phyloP scores from a whole-genome alignment of 2,113 vertebrate species.

The Hippoglossus stenolepis region DNA sequence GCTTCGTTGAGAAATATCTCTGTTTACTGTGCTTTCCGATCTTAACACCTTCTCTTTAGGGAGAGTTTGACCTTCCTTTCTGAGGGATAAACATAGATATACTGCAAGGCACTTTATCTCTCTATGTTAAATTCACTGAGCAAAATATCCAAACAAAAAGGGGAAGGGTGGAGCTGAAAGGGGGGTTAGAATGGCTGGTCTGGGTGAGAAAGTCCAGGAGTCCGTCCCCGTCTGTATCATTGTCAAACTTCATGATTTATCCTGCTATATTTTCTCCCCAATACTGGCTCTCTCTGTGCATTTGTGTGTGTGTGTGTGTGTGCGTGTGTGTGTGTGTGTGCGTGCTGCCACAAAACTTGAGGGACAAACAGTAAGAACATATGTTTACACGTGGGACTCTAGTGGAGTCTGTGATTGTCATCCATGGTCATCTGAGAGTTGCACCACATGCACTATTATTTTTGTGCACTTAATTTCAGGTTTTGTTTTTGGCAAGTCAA shows the following conservation, averaged over 20 bases:
- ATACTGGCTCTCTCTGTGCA: neutral
- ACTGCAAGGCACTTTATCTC: neutral
- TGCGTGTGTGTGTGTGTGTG: neutral
- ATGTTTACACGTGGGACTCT: neutral
- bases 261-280: neutral
- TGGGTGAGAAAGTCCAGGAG: neutral
- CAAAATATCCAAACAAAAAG: neutral
- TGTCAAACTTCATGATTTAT: neutral
- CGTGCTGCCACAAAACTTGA: neutral
- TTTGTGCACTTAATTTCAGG: neutral
- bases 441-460: neutral
- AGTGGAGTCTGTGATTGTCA: neutral
- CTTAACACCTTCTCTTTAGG: constrained; percentile 1
- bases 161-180: no score
- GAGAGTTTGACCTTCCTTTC: neutral
- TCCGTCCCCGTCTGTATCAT: neutral
- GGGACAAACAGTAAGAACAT: neutral
- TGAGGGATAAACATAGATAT: constrained; percentile 3
- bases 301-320: neutral
- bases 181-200: no score
- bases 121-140: no score
- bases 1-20: neutral
- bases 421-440: neutral
- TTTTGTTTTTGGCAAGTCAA: neutral
- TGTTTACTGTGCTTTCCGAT: neutral